These are phyloP conservation scores for Synchiropus splendidus DNA, from an alignment of 2,113 vertebrate species.

Conservation along the genomic window DNA sequence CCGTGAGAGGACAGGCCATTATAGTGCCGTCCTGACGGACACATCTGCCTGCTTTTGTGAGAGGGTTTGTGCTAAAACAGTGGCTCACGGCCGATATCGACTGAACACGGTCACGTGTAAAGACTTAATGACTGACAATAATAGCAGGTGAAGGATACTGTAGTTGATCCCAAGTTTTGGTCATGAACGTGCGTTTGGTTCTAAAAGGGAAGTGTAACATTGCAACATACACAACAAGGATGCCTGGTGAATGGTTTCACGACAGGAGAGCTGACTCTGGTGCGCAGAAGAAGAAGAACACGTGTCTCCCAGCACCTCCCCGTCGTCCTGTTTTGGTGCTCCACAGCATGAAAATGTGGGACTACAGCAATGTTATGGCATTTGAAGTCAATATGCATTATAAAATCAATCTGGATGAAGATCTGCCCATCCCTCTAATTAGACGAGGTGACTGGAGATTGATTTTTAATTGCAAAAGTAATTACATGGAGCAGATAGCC, in stretches of 20 bases:
- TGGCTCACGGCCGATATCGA: slow-evolving; percentile 14
- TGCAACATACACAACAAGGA: too few species aligned
- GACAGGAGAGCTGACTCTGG: too few species aligned
- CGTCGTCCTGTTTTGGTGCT: slow-evolving; percentile 74
- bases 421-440: slow-evolving; percentile 99
- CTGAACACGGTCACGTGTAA: neutral
- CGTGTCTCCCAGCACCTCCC: slow-evolving; percentile 53
- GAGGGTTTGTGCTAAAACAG: slow-evolving; percentile 42
- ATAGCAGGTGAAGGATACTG: too few species aligned
- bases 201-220: too few species aligned
- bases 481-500: slow-evolving; percentile 99
- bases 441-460: slow-evolving; percentile 99
- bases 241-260: too few species aligned
- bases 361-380: slow-evolving; percentile 96
- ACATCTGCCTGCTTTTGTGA: slow-evolving; percentile 47
- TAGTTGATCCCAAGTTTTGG: too few species aligned
- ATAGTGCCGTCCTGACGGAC: slow-evolving; percentile 61
- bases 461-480: slow-evolving; percentile 99
- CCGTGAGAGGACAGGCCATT: slow-evolving; percentile 40
- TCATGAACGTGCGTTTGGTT: too few species aligned
- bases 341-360: slow-evolving; percentile 89
- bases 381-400: slow-evolving; percentile 99
- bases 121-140: too few species aligned
- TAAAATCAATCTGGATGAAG: slow-evolving; percentile 99
- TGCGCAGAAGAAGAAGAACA: too few species aligned